phyloP scores from a whole-genome alignment of 2,797 vertebrate species.

The Paguma larvata region DNA sequence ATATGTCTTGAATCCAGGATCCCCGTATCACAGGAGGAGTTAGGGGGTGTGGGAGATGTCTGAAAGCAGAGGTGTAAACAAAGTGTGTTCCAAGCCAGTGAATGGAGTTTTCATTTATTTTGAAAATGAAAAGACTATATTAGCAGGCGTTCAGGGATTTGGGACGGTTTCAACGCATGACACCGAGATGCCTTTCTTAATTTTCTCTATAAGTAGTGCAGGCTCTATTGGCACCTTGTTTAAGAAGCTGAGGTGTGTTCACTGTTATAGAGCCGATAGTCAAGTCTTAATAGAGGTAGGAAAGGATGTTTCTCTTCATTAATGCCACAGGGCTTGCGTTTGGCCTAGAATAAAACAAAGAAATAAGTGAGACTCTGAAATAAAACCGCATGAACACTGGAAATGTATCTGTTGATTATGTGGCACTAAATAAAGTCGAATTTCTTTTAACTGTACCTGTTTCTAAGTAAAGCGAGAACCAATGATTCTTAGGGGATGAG shows the following conservation, averaged over 20 bases:
- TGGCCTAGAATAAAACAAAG: slow-evolving; percentile 47
- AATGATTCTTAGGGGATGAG: not conserved
- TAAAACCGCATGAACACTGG: not conserved
- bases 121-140: slow-evolving; percentile 18
- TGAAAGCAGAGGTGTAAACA: slow-evolving; percentile 9
- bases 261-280: not conserved
- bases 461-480: slow-evolving; percentile 28
- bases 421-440: not conserved
- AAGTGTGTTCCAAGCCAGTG: not conserved
- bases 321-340: slow-evolving; percentile 20
- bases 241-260: not conserved
- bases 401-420: not conserved
- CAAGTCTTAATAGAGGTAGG: not conserved
- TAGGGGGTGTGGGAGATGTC: not conserved
- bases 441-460: not conserved
- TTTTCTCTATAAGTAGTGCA: not conserved
- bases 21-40: not conserved
- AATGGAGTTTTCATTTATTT: slow-evolving; percentile 50
- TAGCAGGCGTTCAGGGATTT: not conserved
- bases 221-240: not conserved
- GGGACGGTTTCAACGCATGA: not conserved
- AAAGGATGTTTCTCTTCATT: slow-evolving; percentile 33
- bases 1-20: not conserved
- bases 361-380: slow-evolving; percentile 41
- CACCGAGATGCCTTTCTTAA: not conserved